Base-by-base conservation (phyloP, 1,140 invertebrate species). In the Drosophila baimaii region DNA sequence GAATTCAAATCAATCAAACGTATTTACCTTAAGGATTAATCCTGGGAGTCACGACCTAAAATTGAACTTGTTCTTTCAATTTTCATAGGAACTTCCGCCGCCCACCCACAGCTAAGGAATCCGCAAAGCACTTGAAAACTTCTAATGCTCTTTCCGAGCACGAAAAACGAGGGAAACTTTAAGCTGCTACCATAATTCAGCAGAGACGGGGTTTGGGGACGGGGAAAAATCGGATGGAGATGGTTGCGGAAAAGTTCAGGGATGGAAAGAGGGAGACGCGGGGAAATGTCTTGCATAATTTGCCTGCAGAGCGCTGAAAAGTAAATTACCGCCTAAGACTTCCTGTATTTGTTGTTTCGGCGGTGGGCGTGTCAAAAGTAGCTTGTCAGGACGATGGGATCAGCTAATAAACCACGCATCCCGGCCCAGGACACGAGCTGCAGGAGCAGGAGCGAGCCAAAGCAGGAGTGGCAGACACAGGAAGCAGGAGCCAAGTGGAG, bases 291-390 rank as follows among this genome's bases (percentile, higher is more conserved):
- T 89, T 86, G 83, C 83, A 86, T 86, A 86, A 88, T 88, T 86
- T 86, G 82, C 83, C 71, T 77, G 83, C 70, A 64, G 63, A 74
- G 76, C 79, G 75, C 75, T 82, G 82, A 86, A 88, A 86, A 88
- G 84, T 86, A 86, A 86, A 86, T 86, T 86, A 86, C 79, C 83
- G 84, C 72, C 83, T 88, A 86, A 86, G 83, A 86, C 83, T 88
- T 86, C 84, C 83, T 79, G 83, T 83, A 71, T 68, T 79, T 57
- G 62, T 66, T 59, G 59, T 63, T 57, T 62, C 54, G 43, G 47
- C 55, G 71, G 44, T 49, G 66, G 76, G 83, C 79, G 84, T 72
- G 69, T 86, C 83, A 86, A 86, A 86, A 86, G 83, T 86, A 77
- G 76, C 83, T 86, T 86, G 83, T 86, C 83, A 83, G 82, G 83